Conservation (phyloP, 2,113 vertebrate species). For the Platycercus adscitus region DNA sequence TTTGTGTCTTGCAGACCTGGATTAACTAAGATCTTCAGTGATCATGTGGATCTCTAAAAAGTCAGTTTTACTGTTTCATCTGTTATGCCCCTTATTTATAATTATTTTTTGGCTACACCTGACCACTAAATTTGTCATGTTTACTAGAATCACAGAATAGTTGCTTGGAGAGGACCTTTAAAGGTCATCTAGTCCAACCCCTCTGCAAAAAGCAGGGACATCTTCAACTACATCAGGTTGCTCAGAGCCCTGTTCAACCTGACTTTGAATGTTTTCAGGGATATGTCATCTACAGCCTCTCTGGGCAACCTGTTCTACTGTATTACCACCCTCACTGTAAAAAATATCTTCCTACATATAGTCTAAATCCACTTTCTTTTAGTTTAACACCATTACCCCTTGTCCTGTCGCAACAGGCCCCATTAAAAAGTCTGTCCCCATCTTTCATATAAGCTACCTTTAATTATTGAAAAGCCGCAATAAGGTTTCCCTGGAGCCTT, state of each 20-base stretch:
- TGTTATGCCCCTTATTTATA: background rate
- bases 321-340: background rate
- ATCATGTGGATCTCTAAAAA: background rate
- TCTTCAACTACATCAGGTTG: background rate
- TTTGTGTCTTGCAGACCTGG: background rate
- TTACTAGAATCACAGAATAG: background rate
- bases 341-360: background rate
- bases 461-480: background rate
- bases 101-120: background rate
- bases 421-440: background rate
- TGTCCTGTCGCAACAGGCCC: background rate
- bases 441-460: background rate
- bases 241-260: fast-evolving
- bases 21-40: background rate
- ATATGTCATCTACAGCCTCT: background rate
- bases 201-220: background rate
- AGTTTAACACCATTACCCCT: background rate
- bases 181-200: background rate
- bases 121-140: background rate
- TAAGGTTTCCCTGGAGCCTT: background rate
- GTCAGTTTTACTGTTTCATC: background rate
- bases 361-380: background rate
- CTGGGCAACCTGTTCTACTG: fast-evolving
- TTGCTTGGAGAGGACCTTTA: background rate
- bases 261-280: background rate